A percentile compares a stretch with the other conserved stretches of the same genome.
These are phyloP conservation scores for Clarias gariepinus DNA, from an alignment of 2,113 vertebrate genomes.

Conservation along the genomic window DNA sequence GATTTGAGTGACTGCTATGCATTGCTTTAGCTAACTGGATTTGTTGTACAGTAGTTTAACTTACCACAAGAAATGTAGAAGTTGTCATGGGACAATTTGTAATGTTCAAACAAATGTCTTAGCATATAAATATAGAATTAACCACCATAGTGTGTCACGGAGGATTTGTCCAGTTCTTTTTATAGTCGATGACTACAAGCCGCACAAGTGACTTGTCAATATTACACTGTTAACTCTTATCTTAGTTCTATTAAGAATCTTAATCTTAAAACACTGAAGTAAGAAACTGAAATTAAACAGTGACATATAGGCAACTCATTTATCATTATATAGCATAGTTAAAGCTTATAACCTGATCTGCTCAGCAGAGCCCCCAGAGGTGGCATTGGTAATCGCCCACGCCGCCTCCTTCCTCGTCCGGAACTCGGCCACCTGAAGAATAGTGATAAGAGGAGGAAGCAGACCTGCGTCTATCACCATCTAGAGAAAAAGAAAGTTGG, in stretches of 20 bases:
- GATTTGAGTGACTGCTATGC: no score
- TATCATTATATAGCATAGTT: neutral
- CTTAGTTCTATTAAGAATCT: neutral
- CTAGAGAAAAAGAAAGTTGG: slow-evolving; percentile 63
- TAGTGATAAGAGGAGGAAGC: slow-evolving; percentile 91
- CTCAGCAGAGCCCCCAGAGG: slow-evolving; percentile 92
- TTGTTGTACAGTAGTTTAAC: no score
- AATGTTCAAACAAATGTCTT: no score
- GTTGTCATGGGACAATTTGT: no score
- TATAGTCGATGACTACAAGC: neutral
- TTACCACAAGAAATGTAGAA: no score
- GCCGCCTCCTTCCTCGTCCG: slow-evolving; percentile 97
- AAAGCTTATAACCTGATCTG: slow-evolving; percentile 80
- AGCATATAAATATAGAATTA: no score
- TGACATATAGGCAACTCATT: neutral
- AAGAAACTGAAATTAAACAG: neutral
- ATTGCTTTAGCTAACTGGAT: no score
- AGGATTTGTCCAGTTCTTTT: no score
- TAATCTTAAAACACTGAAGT: neutral
- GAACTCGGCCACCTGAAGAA: slow-evolving; percentile 95
- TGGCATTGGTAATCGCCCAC: slow-evolving; percentile 97
- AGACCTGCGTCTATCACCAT: slow-evolving; percentile 93
- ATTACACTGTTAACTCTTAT: neutral
- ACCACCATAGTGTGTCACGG: no score
- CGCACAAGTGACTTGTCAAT: neutral